Evolutionary conservation across 2,113 vertebrate species (phyloP).

Genomic region (Syngnathus floridae): DNA sequence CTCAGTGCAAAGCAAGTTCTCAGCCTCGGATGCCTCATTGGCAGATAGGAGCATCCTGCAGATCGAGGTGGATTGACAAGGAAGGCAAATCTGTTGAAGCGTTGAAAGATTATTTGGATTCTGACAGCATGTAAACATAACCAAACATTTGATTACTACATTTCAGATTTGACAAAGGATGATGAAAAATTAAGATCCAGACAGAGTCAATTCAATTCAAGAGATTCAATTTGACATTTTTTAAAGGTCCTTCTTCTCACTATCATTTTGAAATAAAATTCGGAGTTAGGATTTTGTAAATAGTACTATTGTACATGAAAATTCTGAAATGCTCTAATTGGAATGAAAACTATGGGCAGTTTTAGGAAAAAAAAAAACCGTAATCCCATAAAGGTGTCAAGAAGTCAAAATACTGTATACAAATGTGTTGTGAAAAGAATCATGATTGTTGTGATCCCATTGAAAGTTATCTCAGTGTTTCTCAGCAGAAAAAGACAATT

Average conservation of each 20-base stretch:
- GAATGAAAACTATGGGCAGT: too few species aligned
- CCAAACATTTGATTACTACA: slow-evolving; percentile 7
- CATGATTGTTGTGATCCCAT: too few species aligned
- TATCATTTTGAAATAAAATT: background rate
- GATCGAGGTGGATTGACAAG: slow-evolving; percentile 2
- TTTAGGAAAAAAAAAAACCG: too few species aligned
- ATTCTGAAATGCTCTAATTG: too few species aligned
- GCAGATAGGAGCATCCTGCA: slow-evolving; percentile 19
- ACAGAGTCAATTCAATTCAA: background rate
- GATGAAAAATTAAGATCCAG: slow-evolving; percentile 21
- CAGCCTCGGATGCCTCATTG: slow-evolving; percentile 2
- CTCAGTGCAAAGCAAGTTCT: background rate
- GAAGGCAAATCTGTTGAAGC: slow-evolving; percentile 19
- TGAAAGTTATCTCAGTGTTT: background rate
- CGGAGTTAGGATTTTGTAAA: background rate
- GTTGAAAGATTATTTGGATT: slow-evolving; percentile 16
- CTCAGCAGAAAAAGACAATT: background rate
- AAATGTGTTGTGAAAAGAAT: background rate
- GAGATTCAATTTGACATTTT: background rate
- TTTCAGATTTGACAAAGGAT: slow-evolving; percentile 3
- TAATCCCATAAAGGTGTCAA: too few species aligned
- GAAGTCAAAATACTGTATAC: too few species aligned
- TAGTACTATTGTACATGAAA: too few species aligned
- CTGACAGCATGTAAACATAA: slow-evolving; percentile 31
- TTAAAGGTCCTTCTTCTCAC: background rate